Percentiles rank a stretch among this genome's conserved stretches.
Conservation (phyloP, 2,888 invertebrate species). For the Heliconius cydno region DNA sequence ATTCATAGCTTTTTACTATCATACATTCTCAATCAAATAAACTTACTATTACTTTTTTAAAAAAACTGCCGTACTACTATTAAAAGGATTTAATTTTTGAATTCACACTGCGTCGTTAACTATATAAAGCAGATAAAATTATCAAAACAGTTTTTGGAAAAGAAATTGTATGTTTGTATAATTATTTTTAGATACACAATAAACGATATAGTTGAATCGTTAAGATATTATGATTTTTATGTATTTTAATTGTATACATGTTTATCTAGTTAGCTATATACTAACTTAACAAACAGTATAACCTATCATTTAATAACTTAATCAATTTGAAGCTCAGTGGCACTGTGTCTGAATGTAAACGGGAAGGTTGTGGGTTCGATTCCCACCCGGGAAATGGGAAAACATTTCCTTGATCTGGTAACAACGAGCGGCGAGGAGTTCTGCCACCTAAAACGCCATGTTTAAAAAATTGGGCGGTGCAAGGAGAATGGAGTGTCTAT, state of each 20-base stretch:
- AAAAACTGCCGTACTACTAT: not conserved
- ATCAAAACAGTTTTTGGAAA: not conserved
- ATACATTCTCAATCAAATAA: not conserved
- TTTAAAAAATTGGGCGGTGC: no score
- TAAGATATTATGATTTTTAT: slow-evolving; percentile 6
- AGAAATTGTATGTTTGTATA: not conserved
- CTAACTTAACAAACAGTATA: not conserved
- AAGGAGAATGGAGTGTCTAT: no score
- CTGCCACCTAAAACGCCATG: no score
- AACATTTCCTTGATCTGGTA: no score
- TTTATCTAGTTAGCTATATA: slow-evolving; percentile 2
- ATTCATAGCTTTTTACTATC: not conserved
- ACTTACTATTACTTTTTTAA: not conserved
- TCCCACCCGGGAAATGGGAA: no score
- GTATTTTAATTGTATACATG: not conserved
- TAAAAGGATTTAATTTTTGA: not conserved
- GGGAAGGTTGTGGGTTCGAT: no score
- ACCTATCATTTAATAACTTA: not conserved
- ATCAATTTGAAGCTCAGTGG: not conserved
- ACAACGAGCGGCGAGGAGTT: no score
- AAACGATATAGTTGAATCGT: not conserved
- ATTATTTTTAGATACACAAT: slow-evolving; percentile 10
- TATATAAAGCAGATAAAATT: not conserved
- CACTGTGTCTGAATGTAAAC: no score
- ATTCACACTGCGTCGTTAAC: not conserved